Evolutionary conservation across 2,888 invertebrate species (phyloP), one percentile per base, ranked within the genome.

Genomic region (Drosophila yooni): DNA sequence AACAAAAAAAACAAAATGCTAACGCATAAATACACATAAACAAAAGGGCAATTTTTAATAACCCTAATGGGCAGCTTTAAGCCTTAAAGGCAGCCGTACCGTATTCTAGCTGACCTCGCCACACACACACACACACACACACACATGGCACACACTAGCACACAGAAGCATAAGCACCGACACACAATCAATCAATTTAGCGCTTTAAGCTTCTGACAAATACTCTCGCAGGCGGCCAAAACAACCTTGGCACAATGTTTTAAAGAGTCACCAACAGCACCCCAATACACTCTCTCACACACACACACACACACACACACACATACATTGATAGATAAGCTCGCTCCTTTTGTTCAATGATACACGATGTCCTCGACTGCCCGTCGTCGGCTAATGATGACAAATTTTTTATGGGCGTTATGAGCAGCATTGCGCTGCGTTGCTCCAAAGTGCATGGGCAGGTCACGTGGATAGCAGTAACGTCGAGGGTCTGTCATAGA

Each of bases 351-450:
- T 75, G 75, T 79, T 71, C 63, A 79, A 79, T 75, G 78, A 79
- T 60, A 78, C 67, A 78, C 75, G 62, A 70, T 74, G 61, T 40
- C 51, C 64, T 70, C 65, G 56, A 57, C 64, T 61, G 54, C 48
- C 67, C 57, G 62, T 70, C 64, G 74, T 62, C 64, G 66, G 79
- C 87, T 88, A 88, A 88, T 88, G 87, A 88, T 88, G 87, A 88
- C 87, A 88, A 88, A 88, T 88, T 88, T 88, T 88, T 88, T 89
- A 84, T 88, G 89, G 87, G 84, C 87, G 84, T 88, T 89, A 88
- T 88, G 87, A 88, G 87, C 69, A 74, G 67, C 74, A 76, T 73
- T 80, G 71, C 80, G 80, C 70, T 75, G 68, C 76, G 76, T 53
- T 80, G 76, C 73, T 72, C 61, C 79, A 81, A 85, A 85, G 83